A percentile compares a stretch with the other conserved stretches of the same genome.
Conservation (phyloP, 1,140 invertebrate genomes). For the Ostrea denselamellosa region DNA sequence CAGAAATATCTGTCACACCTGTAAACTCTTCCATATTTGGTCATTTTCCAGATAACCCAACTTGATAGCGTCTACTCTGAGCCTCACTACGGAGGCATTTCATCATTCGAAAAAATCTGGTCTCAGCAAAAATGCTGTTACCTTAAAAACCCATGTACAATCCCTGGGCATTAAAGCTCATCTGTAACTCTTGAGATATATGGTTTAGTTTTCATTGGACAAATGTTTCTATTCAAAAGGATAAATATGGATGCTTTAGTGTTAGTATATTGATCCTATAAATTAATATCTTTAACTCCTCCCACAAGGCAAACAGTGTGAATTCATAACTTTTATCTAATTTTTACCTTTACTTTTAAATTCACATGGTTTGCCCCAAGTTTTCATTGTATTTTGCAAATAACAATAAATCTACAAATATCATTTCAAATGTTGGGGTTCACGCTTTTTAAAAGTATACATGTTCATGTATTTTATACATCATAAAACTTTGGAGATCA, state of each 20-base stretch:
- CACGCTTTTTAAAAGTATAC: too few relatives aligned
- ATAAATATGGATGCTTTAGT: neutral
- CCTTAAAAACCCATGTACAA: neutral
- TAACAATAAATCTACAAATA: too few relatives aligned
- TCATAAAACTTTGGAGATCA: too few relatives aligned
- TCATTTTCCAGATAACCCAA: conserved; percentile 26
- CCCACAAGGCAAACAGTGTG: neutral
- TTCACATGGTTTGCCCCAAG: too few relatives aligned
- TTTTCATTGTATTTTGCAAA: too few relatives aligned
- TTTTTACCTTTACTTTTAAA: too few relatives aligned
- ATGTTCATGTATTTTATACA: too few relatives aligned
- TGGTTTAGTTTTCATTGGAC: neutral
- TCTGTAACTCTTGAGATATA: neutral
- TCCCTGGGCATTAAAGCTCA: neutral
- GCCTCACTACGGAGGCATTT: conserved; percentile 13
- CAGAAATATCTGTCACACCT: conserved; percentile 42
- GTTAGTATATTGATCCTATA: neutral
- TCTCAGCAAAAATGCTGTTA: neutral
- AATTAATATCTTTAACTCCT: neutral
- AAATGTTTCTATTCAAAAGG: neutral
- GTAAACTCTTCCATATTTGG: conserved; percentile 27
- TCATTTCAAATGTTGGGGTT: too few relatives aligned
- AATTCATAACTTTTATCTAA: neutral
- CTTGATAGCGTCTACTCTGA: neutral
- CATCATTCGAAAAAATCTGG: neutral